Evolutionary conservation across 2,113 vertebrate species (phyloP).

Genomic region (Tyto alba): DNA sequence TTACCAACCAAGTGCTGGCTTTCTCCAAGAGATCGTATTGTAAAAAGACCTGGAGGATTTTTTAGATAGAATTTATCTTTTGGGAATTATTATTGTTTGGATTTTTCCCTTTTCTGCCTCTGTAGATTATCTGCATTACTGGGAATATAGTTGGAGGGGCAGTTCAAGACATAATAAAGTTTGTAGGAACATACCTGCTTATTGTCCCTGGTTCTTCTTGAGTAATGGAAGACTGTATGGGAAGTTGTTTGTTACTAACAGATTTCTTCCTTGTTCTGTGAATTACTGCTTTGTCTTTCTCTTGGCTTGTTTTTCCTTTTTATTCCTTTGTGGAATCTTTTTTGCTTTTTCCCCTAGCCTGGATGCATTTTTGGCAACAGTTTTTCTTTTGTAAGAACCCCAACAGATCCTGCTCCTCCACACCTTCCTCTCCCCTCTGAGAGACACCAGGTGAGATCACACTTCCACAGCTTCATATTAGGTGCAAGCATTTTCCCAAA

Average conservation of each 20-base stretch:
- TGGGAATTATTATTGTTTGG: background rate
- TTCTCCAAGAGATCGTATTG: background rate
- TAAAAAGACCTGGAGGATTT: background rate
- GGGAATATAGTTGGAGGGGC: background rate
- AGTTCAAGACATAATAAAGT: background rate
- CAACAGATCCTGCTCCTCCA: background rate
- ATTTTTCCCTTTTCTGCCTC: background rate
- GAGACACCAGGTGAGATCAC: background rate
- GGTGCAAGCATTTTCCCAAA: conserved; percentile 6
- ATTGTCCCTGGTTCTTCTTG: background rate
- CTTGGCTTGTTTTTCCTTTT: background rate
- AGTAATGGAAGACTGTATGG: background rate
- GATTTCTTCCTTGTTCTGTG: background rate
- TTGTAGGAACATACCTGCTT: background rate
- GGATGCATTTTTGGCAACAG: background rate
- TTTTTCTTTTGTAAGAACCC: background rate
- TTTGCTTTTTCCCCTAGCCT: background rate
- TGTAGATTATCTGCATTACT: background rate
- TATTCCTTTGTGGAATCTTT: background rate
- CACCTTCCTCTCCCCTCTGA: background rate
- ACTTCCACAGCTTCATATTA: conserved; percentile 1
- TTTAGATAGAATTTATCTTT: background rate
- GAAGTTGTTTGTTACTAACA: background rate
- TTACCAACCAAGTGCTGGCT: background rate
- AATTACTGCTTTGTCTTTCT: background rate